Evolutionary conservation across 64 coral and sea anemone genomes (phyloP).

Genomic region (Actinia tenebrosa): DNA sequence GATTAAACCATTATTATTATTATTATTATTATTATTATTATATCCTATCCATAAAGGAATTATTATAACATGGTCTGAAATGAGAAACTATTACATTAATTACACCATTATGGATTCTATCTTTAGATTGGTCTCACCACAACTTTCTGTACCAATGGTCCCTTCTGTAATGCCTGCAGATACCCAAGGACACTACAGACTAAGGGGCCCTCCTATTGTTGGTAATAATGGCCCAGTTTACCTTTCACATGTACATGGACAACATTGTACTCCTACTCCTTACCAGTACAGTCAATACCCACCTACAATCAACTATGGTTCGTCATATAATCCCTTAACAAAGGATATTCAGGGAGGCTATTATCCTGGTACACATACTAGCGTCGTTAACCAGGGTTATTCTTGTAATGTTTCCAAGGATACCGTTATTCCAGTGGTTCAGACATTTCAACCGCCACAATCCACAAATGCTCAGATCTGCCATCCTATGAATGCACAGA

Average conservation of each 20-base stretch:
- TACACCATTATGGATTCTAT: not conserved
- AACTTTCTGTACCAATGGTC: not conserved
- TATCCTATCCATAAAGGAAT: no score
- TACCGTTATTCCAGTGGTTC: not conserved
- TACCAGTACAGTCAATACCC: not conserved
- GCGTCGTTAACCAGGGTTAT: not conserved
- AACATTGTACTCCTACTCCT: not conserved
- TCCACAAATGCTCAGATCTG: not conserved
- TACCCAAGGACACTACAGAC: not conserved
- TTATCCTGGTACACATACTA: not conserved
- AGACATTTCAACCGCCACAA: not conserved
- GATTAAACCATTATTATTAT: no score
- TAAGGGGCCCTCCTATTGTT: not conserved
- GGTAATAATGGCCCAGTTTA: not conserved
- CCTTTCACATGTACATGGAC: not conserved
- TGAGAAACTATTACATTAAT: not conserved
- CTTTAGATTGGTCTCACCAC: not conserved
- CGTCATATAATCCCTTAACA: not conserved
- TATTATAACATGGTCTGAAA: no score
- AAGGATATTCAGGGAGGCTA: slow-evolving; percentile 7
- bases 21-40: no score
- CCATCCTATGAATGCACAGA: not conserved
- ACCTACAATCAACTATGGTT: not conserved
- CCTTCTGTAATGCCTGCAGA: not conserved
- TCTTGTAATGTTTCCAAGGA: not conserved